Evolutionary conservation across 2,888 invertebrate species (phyloP).

Genomic region (Euspilapteryx auroguttella): DNA sequence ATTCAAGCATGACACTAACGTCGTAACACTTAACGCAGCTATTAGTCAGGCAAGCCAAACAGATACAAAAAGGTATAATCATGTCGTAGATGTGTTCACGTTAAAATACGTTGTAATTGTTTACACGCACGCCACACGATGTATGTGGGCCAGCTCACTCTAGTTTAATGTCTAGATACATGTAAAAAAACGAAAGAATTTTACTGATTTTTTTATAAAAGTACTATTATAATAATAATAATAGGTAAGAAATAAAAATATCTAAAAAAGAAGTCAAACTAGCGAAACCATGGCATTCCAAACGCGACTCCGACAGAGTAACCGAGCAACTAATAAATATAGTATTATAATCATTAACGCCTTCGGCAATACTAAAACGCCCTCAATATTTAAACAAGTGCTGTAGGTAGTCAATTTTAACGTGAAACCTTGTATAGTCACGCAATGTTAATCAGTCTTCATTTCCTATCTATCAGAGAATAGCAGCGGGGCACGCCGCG

Average conservation of each 20-base stretch:
- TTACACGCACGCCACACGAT: slow-evolving; percentile 35
- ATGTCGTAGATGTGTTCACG: slow-evolving; percentile 39
- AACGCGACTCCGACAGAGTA: too few species aligned
- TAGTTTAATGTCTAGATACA: too few species aligned
- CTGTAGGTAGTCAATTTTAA: slow-evolving; percentile 7
- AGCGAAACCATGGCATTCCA: too few species aligned
- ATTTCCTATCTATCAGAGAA: slow-evolving; percentile 60
- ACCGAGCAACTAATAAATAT: too few species aligned
- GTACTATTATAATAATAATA: too few species aligned
- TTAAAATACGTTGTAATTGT: slow-evolving; percentile 38
- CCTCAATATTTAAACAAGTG: slow-evolving; percentile 15
- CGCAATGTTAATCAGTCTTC: slow-evolving; percentile 56
- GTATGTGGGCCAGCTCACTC: too few species aligned
- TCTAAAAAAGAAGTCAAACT: too few species aligned
- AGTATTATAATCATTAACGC: too few species aligned
- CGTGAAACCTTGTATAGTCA: slow-evolving; percentile 35
- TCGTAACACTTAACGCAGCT: slow-evolving; percentile 22
- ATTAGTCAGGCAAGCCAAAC: slow-evolving; percentile 24
- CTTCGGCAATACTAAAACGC: not conserved
- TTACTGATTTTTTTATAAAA: too few species aligned
- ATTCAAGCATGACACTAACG: too few species aligned
- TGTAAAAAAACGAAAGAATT: too few species aligned
- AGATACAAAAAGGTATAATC: slow-evolving; percentile 33
- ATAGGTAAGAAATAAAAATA: too few species aligned
- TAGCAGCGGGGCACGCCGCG: slow-evolving; percentile 21